These are phyloP conservation scores for Octopus bimaculoides DNA, from an alignment of 1,140 invertebrate species.

Conservation along the genomic window DNA sequence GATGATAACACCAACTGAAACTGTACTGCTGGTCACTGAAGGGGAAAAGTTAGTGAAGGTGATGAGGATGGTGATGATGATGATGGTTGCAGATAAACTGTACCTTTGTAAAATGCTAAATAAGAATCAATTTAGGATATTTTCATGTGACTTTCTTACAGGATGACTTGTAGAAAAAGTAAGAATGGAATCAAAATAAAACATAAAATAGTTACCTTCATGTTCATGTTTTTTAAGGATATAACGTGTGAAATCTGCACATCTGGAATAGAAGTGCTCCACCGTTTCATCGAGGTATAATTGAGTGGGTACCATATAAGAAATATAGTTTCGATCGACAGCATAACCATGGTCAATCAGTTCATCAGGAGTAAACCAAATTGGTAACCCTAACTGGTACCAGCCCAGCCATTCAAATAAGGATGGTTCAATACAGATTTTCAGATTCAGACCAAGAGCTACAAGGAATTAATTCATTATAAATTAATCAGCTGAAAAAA, in stretches of 20 bases:
- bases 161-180: too few relatives aligned
- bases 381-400: constrained; percentile 76
- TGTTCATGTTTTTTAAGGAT: constrained; percentile 45
- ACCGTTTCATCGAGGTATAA: constrained; percentile 57
- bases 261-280: constrained; percentile 72
- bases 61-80: too few relatives aligned
- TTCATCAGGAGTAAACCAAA: constrained; percentile 75
- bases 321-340: constrained; percentile 70
- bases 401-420: constrained; percentile 92
- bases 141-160: too few relatives aligned
- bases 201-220: constrained; percentile 25
- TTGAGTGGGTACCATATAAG: constrained; percentile 60
- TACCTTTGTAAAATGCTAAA: too few relatives aligned
- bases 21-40: too few relatives aligned
- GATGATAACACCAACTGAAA: too few relatives aligned
- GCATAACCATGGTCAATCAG: constrained; percentile 70
- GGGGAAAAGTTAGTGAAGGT: too few relatives aligned
- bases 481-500: constrained; percentile 53
- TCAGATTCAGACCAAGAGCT: constrained; percentile 55
- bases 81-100: too few relatives aligned
- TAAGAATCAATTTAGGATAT: too few relatives aligned
- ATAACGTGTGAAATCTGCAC: constrained; percentile 53
- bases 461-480: constrained; percentile 14
- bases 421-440: constrained; percentile 80
- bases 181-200: background rate